These are phyloP conservation scores for Fregata magnificens DNA, from an alignment of 2,113 vertebrate genomes.

Conservation along the genomic window DNA sequence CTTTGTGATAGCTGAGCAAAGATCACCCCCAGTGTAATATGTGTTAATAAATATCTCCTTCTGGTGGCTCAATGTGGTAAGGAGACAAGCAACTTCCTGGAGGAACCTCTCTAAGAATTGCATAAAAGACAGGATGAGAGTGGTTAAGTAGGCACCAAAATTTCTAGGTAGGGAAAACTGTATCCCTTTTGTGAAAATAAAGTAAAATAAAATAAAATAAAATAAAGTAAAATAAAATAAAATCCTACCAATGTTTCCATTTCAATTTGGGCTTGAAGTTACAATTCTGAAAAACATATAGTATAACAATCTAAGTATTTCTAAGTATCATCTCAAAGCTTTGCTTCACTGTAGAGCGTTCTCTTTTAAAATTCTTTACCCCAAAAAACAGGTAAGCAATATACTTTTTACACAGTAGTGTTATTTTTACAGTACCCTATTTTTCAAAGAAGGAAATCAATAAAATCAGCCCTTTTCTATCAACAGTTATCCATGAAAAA, in stretches of 20 bases:
- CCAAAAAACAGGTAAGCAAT: neutral
- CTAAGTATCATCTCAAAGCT: neutral
- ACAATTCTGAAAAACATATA: neutral
- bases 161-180: neutral
- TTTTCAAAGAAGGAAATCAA: neutral
- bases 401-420: neutral
- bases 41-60: slow-evolving; percentile 25
- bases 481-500: neutral
- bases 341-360: neutral
- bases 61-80: neutral
- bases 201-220: neutral
- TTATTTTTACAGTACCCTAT: neutral
- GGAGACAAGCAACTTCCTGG: neutral
- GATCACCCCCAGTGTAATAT: neutral
- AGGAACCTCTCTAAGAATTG: neutral
- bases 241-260: neutral
- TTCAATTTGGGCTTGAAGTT: neutral
- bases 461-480: neutral
- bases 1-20: slow-evolving; percentile 14
- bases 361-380: neutral
- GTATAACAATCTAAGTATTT: neutral
- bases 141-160: neutral
- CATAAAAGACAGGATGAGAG: neutral
- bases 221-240: no score
- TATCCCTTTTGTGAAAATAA: neutral